Conservation (phyloP, 2,888 invertebrate genomes). For the Dryobota labecula region DNA sequence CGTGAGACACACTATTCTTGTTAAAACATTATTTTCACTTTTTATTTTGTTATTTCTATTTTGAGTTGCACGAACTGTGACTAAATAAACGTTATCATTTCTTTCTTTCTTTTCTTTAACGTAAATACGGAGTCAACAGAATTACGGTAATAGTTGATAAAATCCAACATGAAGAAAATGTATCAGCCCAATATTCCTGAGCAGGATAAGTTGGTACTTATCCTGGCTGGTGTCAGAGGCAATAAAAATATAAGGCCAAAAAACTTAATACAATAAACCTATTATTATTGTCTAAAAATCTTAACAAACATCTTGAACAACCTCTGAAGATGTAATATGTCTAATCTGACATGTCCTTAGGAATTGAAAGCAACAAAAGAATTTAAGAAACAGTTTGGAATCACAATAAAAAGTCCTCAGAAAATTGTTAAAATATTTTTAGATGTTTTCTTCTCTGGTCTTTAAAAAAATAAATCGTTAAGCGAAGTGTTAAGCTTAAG, state of each 20-base stretch:
- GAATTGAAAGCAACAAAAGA: background rate
- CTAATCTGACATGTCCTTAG: slow-evolving; percentile 10
- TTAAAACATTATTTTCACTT: too few species aligned
- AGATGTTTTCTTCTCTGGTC: background rate
- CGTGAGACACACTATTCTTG: too few species aligned
- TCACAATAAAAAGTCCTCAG: background rate
- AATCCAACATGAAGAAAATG: too few species aligned
- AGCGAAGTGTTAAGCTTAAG: background rate
- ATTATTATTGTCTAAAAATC: background rate
- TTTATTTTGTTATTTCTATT: too few species aligned
- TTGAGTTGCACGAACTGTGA: too few species aligned
- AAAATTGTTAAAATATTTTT: background rate
- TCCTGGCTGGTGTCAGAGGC: background rate
- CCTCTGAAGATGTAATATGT: background rate
- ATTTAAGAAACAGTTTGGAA: too few species aligned
- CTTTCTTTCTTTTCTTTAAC: too few species aligned
- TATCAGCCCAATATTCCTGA: background rate
- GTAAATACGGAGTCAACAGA: too few species aligned
- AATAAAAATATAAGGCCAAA: background rate
- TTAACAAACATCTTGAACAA: slow-evolving; percentile 1
- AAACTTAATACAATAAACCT: background rate
- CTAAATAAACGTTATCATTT: too few species aligned
- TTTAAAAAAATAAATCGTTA: background rate
- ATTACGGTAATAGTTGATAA: too few species aligned
- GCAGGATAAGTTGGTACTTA: background rate